Evolutionary conservation across 2,888 invertebrate genomes (phyloP).

Genomic region (Erpobdella octoculata): DNA sequence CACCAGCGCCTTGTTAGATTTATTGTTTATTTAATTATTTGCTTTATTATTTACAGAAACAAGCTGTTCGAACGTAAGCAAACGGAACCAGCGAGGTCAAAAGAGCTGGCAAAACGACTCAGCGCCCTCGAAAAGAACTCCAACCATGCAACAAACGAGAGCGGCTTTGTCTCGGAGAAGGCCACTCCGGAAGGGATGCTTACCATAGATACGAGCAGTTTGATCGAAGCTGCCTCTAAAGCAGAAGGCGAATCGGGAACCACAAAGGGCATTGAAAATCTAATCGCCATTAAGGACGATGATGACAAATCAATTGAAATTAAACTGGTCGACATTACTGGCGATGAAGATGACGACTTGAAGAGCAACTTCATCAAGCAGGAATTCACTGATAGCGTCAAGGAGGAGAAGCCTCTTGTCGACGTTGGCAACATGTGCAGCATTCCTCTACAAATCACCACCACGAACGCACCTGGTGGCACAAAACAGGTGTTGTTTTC

Average conservation of each 20-base stretch:
- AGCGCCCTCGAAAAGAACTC: slow-evolving; percentile 24
- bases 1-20: too few species aligned
- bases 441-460: neutral
- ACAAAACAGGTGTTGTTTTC: neutral
- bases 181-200: slow-evolving; percentile 24
- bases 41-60: slow-evolving; percentile 9
- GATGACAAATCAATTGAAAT: slow-evolving; percentile 20
- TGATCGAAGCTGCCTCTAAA: neutral
- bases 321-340: slow-evolving; percentile 21
- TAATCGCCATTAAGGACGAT: slow-evolving; percentile 23
- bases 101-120: slow-evolving; percentile 21
- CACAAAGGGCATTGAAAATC: slow-evolving; percentile 17
- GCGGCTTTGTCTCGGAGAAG: slow-evolving; percentile 26
- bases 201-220: slow-evolving; percentile 9
- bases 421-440: neutral
- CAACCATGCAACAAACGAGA: slow-evolving; percentile 17
- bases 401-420: neutral
- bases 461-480: neutral
- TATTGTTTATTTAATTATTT: too few species aligned
- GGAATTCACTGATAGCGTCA: neutral
- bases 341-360: neutral
- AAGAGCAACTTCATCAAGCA: neutral
- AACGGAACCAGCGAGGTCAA: slow-evolving; percentile 14
- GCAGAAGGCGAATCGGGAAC: neutral
- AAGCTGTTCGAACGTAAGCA: slow-evolving; percentile 23